These are phyloP conservation scores for Australoheros scitulus DNA, from an alignment of 2,113 vertebrate genomes.

Conservation along the genomic window DNA sequence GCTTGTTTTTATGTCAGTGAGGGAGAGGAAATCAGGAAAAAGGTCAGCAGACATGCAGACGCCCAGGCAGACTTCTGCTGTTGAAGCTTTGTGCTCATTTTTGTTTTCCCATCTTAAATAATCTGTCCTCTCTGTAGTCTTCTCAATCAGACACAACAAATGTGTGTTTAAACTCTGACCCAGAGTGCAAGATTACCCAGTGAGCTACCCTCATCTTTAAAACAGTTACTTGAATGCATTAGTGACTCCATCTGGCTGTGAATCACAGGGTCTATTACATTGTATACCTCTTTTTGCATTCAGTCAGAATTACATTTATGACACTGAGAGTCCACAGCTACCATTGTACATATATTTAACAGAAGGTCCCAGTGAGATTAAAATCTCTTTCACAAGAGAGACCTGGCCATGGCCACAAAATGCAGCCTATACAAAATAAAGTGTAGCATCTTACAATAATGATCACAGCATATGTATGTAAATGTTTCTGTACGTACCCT, in stretches of 20 bases:
- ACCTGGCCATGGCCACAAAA: not conserved
- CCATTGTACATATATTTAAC: not conserved
- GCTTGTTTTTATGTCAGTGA: not conserved
- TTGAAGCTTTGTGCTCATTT: constrained; percentile 15
- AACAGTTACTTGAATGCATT: constrained; percentile 7
- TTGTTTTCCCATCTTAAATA: constrained; percentile 15
- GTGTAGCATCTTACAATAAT: too few relatives aligned
- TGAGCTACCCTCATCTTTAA: not conserved
- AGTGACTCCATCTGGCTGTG: not conserved
- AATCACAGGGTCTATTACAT: not conserved
- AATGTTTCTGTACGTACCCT: too few relatives aligned
- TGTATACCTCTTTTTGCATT: not conserved
- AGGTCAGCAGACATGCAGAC: constrained; percentile 33
- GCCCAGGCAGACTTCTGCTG: not conserved
- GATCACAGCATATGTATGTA: too few relatives aligned
- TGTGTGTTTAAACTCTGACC: constrained; percentile 9
- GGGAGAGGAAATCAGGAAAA: constrained; percentile 21
- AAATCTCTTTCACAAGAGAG: not conserved
- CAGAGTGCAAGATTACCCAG: not conserved
- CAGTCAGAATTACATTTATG: not conserved
- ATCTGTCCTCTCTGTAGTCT: not conserved
- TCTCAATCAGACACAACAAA: constrained; percentile 4
- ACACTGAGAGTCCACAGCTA: not conserved
- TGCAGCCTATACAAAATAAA: not conserved
- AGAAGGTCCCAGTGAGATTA: not conserved